Conservation (phyloP, 2,888 invertebrate species). For the Ophion slaviceki region DNA sequence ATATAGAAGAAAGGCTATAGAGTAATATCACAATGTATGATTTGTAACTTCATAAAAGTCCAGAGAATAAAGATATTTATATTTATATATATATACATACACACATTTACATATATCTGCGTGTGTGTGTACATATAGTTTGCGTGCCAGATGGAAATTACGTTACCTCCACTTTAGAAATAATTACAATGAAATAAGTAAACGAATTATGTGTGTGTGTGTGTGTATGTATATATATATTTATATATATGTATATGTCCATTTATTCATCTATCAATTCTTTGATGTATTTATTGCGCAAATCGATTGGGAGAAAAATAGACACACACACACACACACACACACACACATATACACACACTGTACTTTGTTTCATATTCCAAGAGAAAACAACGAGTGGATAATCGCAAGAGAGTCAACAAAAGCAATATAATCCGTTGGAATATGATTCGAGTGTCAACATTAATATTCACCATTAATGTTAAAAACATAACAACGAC, state of each 20-base stretch:
- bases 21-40: conserved; percentile 84
- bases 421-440: conserved; percentile 22
- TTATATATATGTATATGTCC: conserved; percentile 7
- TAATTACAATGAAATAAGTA: not conserved
- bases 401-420: conserved; percentile 51
- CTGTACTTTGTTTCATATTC: conserved; percentile 8
- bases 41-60: conserved; percentile 81
- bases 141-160: conserved; percentile 30
- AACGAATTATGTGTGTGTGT: not conserved
- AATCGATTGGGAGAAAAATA: not conserved
- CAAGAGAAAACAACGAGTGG: conserved; percentile 12
- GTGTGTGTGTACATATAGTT: conserved; percentile 34
- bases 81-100: conserved; percentile 24
- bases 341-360: too few species aligned
- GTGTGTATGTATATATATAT: too few species aligned
- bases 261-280: conserved; percentile 19
- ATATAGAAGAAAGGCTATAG: conserved; percentile 82
- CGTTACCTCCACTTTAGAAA: conserved; percentile 3
- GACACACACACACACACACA: not conserved
- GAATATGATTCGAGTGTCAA: conserved; percentile 31
- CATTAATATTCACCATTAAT: conserved; percentile 36
- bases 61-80: conserved; percentile 74
- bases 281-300: not conserved
- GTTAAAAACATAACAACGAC: conserved; percentile 19
- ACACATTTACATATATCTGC: conserved; percentile 12